Percentiles rank a stretch among this genome's conserved stretches.
phyloP scores from a whole-genome alignment of 1,140 invertebrate genomes.

The Brachionus paranguensis region DNA sequence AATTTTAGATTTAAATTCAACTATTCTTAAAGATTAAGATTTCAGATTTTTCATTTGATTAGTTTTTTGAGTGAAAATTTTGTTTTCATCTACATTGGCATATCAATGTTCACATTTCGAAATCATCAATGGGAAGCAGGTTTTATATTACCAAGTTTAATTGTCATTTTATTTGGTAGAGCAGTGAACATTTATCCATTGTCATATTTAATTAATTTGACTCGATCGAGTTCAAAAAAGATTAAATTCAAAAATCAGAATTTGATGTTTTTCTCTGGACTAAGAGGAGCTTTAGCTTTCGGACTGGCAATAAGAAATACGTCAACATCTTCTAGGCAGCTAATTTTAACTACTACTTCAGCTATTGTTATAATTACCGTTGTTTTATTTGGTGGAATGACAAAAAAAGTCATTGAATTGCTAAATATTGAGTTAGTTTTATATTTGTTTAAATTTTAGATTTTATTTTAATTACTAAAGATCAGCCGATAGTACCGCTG shows the following conservation, averaged over 20 bases:
- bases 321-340: conserved; percentile 75
- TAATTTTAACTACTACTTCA: conserved; percentile 90
- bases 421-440: conserved; percentile 59
- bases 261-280: conserved; percentile 91
- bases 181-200: conserved; percentile 90
- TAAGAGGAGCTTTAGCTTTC: conserved; percentile 96
- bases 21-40: conserved; percentile 60
- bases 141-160: conserved; percentile 83
- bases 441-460: not conserved
- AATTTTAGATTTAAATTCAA: not conserved
- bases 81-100: conserved; percentile 96
- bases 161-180: conserved; percentile 76
- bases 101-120: conserved; percentile 96
- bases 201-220: conserved; percentile 85
- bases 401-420: conserved; percentile 80
- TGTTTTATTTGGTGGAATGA: conserved; percentile 84
- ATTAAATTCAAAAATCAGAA: conserved; percentile 80
- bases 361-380: conserved; percentile 92
- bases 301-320: conserved; percentile 92
- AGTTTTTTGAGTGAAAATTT: conserved; percentile 98
- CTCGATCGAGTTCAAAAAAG: conserved; percentile 71
- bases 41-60: conserved; percentile 91
- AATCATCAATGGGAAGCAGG: conserved; percentile 84
- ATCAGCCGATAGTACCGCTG: not conserved
- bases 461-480: not conserved